phyloP scores from a whole-genome alignment of 2,888 invertebrate species.

The Tachina grossa region DNA sequence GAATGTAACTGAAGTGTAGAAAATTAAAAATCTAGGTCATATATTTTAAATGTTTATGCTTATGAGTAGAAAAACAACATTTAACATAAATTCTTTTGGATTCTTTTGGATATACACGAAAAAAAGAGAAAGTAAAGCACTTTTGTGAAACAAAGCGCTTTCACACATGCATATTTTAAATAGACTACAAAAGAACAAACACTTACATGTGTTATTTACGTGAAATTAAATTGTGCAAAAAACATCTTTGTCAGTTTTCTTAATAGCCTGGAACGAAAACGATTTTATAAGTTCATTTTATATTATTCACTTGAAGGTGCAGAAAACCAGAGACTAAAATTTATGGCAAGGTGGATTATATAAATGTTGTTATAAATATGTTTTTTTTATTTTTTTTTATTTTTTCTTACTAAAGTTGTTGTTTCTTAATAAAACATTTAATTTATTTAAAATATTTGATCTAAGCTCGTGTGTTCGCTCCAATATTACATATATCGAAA shows the following conservation, averaged over 20 bases:
- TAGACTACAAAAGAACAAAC: background rate
- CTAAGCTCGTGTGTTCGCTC: no score
- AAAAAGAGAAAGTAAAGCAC: background rate
- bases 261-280: slow-evolving; percentile 38
- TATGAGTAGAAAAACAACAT: slow-evolving; percentile 41
- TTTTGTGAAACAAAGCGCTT: slow-evolving; percentile 9
- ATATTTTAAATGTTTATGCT: slow-evolving; percentile 56
- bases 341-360: background rate
- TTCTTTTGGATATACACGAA: background rate
- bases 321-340: background rate
- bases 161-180: slow-evolving; percentile 6
- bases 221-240: slow-evolving; percentile 46
- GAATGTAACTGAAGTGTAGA: slow-evolving; percentile 1
- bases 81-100: slow-evolving; percentile 50
- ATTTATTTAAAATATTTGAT: no score
- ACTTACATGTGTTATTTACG: slow-evolving; percentile 15
- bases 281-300: slow-evolving; percentile 24
- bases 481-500: no score
- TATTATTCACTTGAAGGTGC: slow-evolving; percentile 36
- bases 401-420: no score
- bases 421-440: no score
- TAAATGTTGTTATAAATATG: background rate
- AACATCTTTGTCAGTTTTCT: slow-evolving; percentile 24
- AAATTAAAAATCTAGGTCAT: slow-evolving; percentile 61
- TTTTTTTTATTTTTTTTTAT: no score